Evolutionary conservation across 2,113 vertebrate genomes (phyloP), one percentile per base, ranked within the genome.

Genomic region (Tapirus terrestris): DNA sequence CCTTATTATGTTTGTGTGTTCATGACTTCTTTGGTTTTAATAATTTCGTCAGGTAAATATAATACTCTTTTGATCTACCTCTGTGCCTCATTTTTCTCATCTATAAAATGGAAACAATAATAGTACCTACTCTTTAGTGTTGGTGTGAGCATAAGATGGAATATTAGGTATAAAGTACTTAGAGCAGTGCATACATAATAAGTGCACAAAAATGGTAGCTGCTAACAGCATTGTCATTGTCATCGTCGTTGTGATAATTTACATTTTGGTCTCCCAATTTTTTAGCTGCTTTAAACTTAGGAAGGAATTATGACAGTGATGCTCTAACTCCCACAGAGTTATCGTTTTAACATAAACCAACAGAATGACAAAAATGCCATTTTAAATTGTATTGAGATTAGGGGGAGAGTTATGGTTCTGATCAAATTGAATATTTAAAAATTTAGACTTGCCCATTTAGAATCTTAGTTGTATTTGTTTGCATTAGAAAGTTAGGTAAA

Each of bases 51-150:
- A 92, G 84, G 58, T 51, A 92, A 67, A 79, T 91, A 10, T 0
- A 77, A 33, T 20, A 23, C 5, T 72, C 76, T 72, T 97, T 96
- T 97, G 89, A 96, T 96, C 76, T 3, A 63, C 51, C 51, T 82
- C 29, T 81, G 17, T 25, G 18, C 91, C 84, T 91, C 36, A 21
- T 25, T 92, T 94, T 88, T 68, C 80, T 96, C 88, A 39, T 82
- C 75, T 90, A 25, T 84, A 84, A 92, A 91, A 33, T 53, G 81
- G 70, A 85, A 63, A 60, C 33, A 65, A 0, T 72, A 58, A 39
- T 43, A 10, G 72, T 31, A 17, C 16, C 12, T 17, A 7, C 13
- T 4, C 5, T n/a, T 43, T 36, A 36, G 14, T 14, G 56, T 58
- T 53, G 43, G 65, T 16, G 7, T 61, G 81, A 83, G 85, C 39